These are phyloP conservation scores for Paramacrobiotus metropolitanus DNA, from an alignment of 1,140 invertebrate genomes.

Conservation along the genomic window DNA sequence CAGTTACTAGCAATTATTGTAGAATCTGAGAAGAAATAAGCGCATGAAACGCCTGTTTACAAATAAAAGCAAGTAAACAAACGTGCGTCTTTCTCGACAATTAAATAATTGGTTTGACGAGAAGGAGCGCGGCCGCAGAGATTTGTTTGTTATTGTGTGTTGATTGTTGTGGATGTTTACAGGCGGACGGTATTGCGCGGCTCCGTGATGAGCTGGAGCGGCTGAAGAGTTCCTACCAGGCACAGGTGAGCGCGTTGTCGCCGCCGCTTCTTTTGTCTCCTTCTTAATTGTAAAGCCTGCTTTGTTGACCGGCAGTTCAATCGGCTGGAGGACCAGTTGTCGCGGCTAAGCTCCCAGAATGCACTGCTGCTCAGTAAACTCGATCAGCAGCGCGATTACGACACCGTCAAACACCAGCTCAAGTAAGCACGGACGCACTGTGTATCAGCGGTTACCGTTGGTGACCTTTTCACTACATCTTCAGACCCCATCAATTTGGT, in stretches of 20 bases:
- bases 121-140: neutral
- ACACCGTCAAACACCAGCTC: neutral
- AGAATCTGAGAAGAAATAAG: too few relatives aligned
- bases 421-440: neutral
- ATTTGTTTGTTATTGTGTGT: neutral
- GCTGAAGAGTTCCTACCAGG: neutral
- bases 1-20: too few relatives aligned
- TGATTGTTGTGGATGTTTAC: neutral
- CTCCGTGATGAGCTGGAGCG: conserved; percentile 2
- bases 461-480: neutral
- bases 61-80: neutral
- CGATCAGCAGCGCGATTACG: neutral
- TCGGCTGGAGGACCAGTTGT: neutral
- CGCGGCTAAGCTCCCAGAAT: neutral
- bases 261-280: neutral
- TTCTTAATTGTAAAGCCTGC: neutral
- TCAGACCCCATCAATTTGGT: neutral
- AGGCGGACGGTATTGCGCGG: neutral
- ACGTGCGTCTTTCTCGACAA: too few relatives aligned
- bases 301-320: neutral
- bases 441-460: neutral
- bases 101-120: too few relatives aligned
- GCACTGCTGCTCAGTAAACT: neutral
- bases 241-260: neutral
- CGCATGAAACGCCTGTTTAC: too few relatives aligned